Percentiles rank a stretch among this genome's conserved stretches.
phyloP scores from a whole-genome alignment of 2,113 vertebrate species.

The Limanda limanda region DNA sequence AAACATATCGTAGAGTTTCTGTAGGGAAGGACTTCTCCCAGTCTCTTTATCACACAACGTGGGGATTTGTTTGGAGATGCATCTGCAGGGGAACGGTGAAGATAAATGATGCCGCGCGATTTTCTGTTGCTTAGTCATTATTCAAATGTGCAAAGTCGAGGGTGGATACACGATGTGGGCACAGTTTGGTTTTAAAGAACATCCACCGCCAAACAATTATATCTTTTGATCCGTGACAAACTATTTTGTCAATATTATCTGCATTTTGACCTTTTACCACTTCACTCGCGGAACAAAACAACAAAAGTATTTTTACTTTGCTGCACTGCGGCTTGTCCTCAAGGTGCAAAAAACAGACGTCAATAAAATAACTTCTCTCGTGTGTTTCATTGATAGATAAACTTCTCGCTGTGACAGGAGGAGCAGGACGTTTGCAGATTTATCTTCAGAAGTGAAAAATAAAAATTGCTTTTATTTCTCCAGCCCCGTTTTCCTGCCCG shows the following conservation, averaged over 20 bases:
- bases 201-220: slow-evolving; percentile 17
- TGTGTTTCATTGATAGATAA: slow-evolving; percentile 39
- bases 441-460: slow-evolving; percentile 43
- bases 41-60: slow-evolving; percentile 12
- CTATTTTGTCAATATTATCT: slow-evolving; percentile 42
- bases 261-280: slow-evolving; percentile 56
- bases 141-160: slow-evolving; percentile 46
- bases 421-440: slow-evolving; percentile 18
- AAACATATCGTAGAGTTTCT: slow-evolving; percentile 19
- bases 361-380: slow-evolving; percentile 20
- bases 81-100: slow-evolving; percentile 22
- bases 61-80: neutral
- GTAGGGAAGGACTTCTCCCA: slow-evolving; percentile 1
- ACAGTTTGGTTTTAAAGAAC: slow-evolving; percentile 10
- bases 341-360: slow-evolving; percentile 25
- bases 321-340: slow-evolving; percentile 24
- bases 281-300: neutral
- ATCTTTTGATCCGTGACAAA: slow-evolving; percentile 57
- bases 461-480: slow-evolving; percentile 24
- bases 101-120: slow-evolving; percentile 31
- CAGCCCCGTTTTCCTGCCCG: slow-evolving; percentile 6
- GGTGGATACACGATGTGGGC: slow-evolving; percentile 8
- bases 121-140: slow-evolving; percentile 47
- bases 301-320: slow-evolving; percentile 59
- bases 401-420: slow-evolving; percentile 1